A percentile compares a stretch with the other conserved stretches of the same genome.
Conservation (phyloP, 2,113 vertebrate genomes). For the Collichthys lucidus region DNA sequence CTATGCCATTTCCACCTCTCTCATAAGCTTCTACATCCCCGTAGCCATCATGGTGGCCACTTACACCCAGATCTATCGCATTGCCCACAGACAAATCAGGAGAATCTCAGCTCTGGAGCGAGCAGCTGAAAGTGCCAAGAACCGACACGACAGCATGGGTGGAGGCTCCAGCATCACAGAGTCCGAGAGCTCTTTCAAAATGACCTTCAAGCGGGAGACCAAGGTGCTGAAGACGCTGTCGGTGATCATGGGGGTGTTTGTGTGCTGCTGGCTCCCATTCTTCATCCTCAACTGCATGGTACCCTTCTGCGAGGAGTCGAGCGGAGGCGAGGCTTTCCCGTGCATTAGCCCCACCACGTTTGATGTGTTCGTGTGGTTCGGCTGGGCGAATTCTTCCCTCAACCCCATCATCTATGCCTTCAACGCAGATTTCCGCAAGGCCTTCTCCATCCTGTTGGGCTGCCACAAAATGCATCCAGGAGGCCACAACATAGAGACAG, state of each 20-base stretch:
- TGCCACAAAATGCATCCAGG: slow-evolving; percentile 93
- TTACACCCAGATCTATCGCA: slow-evolving; percentile 98
- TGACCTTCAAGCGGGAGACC: slow-evolving; percentile 97
- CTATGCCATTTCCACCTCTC: slow-evolving; percentile 97
- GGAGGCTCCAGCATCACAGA: slow-evolving; percentile 88
- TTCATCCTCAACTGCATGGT: slow-evolving; percentile 98
- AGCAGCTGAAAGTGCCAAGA: slow-evolving; percentile 95
- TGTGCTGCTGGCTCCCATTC: slow-evolving; percentile 98
- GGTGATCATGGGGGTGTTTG: slow-evolving; percentile 98
- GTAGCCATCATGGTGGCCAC: slow-evolving; percentile 98
- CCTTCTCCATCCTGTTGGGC: slow-evolving; percentile 94
- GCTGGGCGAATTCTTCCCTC: slow-evolving; percentile 98
- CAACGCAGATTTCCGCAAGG: slow-evolving; percentile 97
- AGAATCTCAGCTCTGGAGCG: slow-evolving; percentile 96
- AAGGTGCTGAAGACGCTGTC: slow-evolving; percentile 98
- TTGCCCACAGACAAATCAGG: slow-evolving; percentile 96
- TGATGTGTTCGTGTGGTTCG: slow-evolving; percentile 97
- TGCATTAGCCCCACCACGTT: slow-evolving; percentile 96
- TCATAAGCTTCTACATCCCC: slow-evolving; percentile 98
- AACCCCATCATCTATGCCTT: slow-evolving; percentile 99
- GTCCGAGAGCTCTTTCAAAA: slow-evolving; percentile 95
- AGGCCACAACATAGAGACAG: slow-evolving; percentile 91
- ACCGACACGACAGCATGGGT: slow-evolving; percentile 90
- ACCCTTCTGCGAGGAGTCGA: slow-evolving; percentile 91
- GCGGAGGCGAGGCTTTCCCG: slow-evolving; percentile 86